phyloP scores from a whole-genome alignment of 37 sponge, comb jelly and placozoan genomes.

The Ephydatia muelleri region DNA sequence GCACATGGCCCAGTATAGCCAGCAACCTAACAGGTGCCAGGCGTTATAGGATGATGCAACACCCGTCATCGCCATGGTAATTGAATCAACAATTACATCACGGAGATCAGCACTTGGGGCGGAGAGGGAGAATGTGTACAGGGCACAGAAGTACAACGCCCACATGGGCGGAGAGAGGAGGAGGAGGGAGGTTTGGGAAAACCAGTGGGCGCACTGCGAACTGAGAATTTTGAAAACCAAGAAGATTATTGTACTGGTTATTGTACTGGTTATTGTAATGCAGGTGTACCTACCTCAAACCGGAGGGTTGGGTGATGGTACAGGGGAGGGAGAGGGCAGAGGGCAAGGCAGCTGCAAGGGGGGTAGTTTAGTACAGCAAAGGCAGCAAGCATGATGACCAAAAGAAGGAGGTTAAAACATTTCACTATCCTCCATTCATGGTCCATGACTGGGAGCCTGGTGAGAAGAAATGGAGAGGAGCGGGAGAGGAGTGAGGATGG shows the following conservation, averaged over 20 bases:
- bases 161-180: not conserved
- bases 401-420: not conserved
- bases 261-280: too few relatives aligned
- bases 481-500: too few relatives aligned
- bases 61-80: not conserved
- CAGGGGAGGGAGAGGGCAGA: not conserved
- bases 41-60: conserved; percentile 23
- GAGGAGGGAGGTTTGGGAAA: not conserved
- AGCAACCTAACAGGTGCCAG: conserved; percentile 34
- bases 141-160: not conserved
- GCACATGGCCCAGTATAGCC: conserved; percentile 38
- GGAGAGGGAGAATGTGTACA: not conserved
- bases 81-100: not conserved
- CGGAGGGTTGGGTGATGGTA: not conserved
- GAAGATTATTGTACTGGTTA: too few relatives aligned
- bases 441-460: not conserved
- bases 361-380: not conserved
- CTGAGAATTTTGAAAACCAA: too few relatives aligned
- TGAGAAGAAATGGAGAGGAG: too few relatives aligned
- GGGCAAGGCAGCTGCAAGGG: not conserved
- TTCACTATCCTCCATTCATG: not conserved
- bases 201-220: not conserved
- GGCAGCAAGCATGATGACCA: not conserved
- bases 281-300: not conserved
- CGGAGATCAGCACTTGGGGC: not conserved